Percentiles rank a stretch among this genome's conserved stretches.
These are phyloP conservation scores for Tenthredo amoena DNA, from an alignment of 2,888 invertebrate genomes.

Conservation along the genomic window DNA sequence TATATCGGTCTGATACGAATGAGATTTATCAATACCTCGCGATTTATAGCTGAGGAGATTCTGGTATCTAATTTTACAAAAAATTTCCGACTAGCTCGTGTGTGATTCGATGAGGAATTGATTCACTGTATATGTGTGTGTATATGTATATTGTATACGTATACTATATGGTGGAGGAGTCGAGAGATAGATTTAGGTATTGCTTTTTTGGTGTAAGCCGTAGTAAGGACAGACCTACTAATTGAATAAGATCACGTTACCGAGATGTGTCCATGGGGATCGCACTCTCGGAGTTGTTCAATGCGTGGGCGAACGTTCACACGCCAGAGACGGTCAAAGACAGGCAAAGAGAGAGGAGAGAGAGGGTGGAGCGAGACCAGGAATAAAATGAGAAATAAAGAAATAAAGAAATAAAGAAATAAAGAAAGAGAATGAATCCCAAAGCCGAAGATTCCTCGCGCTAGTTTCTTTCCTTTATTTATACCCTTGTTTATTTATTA, in stretches of 20 bases:
- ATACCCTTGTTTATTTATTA: constrained; percentile 48
- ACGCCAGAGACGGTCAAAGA: constrained; percentile 39
- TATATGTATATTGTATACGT: too few relatives aligned
- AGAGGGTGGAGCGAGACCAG: constrained; percentile 6
- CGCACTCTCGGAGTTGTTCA: constrained; percentile 27
- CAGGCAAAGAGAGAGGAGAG: constrained; percentile 11
- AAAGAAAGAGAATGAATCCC: constrained; percentile 5
- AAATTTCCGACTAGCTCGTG: background rate
- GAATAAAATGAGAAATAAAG: background rate
- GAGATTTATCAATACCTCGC: background rate
- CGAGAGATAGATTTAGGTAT: background rate
- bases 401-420: background rate
- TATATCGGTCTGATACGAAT: background rate
- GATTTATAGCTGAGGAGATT: background rate
- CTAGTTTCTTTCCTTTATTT: constrained; percentile 45
- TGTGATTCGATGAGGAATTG: background rate
- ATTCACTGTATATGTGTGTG: background rate
- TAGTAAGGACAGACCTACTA: constrained; percentile 51
- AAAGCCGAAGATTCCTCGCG: constrained; percentile 43
- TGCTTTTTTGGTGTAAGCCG: constrained; percentile 17
- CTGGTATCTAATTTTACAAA: background rate
- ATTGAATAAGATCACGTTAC: constrained; percentile 58
- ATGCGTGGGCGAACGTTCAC: constrained; percentile 55
- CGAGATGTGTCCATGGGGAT: constrained; percentile 48
- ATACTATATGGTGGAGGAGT: background rate